These are phyloP conservation scores for Hormaphis cornu DNA, from an alignment of 1,140 invertebrate genomes.

Conservation along the genomic window DNA sequence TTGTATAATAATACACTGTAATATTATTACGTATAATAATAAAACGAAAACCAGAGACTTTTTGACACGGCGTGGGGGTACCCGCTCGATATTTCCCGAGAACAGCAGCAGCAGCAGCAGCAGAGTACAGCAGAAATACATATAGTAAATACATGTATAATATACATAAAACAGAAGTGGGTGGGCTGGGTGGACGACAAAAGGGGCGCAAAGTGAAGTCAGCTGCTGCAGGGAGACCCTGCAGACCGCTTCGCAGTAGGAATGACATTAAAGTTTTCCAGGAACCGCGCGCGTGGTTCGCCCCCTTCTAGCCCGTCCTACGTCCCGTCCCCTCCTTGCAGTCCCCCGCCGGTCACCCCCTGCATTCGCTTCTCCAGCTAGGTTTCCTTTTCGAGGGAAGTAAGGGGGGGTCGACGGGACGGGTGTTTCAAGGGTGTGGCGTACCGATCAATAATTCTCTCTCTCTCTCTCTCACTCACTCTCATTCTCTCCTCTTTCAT, in stretches of 20 bases:
- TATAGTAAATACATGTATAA: constrained; percentile 5
- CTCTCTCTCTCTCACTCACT: background rate
- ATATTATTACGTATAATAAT: too few species aligned
- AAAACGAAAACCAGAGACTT: constrained; percentile 3
- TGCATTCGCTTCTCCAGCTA: too few species aligned
- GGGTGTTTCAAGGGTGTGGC: constrained; percentile 31
- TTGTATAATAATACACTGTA: too few species aligned
- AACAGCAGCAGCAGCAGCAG: background rate
- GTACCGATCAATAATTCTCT: constrained; percentile 27
- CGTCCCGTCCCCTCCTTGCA: background rate
- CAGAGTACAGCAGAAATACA: too few species aligned
- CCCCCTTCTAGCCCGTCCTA: background rate
- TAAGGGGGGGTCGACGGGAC: too few species aligned
- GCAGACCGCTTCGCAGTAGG: constrained; percentile 28
- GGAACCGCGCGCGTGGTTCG: constrained; percentile 2
- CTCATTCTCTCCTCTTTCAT: background rate
- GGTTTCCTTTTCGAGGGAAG: constrained; percentile 9
- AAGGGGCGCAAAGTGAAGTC: background rate
- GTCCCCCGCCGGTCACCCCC: background rate
- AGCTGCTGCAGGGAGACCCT: constrained; percentile 18
- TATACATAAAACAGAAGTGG: constrained; percentile 22
- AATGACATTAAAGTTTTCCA: constrained; percentile 32
- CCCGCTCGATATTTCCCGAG: constrained; percentile 25
- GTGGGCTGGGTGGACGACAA: background rate
- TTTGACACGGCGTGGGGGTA: constrained; percentile 12